phyloP scores from a whole-genome alignment of 2,113 vertebrate genomes.

The Aplodontia rufa region DNA sequence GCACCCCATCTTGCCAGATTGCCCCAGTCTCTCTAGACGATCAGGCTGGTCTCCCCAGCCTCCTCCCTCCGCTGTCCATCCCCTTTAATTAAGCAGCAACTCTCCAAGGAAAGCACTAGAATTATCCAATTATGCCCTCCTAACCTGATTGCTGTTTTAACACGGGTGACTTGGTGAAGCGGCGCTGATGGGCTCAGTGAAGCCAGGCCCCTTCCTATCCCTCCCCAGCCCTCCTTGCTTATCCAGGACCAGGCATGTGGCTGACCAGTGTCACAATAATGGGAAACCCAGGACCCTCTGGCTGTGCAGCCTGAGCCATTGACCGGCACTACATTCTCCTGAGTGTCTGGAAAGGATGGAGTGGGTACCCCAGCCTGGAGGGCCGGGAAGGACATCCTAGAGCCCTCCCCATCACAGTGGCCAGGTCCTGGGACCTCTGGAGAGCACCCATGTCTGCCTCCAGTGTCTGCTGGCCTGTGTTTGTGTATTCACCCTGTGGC shows the following conservation, averaged over 20 bases:
- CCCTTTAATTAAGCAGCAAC: constrained; percentile 71
- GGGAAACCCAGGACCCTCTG: neutral
- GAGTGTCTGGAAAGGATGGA: neutral
- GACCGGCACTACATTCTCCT: too few species aligned
- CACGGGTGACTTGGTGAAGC: neutral
- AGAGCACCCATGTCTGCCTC: too few species aligned
- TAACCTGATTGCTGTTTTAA: constrained; percentile 49
- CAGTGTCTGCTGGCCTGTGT: too few species aligned
- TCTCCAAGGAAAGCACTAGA: constrained; percentile 67
- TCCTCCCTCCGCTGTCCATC: neutral
- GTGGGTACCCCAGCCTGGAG: too few species aligned
- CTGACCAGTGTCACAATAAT: neutral
- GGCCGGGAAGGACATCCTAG: neutral
- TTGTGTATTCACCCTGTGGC: too few species aligned
- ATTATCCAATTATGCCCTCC: constrained; percentile 66
- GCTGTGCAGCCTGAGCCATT: too few species aligned
- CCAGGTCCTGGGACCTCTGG: neutral
- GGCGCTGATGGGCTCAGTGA: neutral
- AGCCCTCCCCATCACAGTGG: neutral
- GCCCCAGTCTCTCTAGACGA: neutral
- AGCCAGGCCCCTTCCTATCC: neutral
- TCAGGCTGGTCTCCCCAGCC: neutral
- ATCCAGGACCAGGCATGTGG: rapidly evolving
- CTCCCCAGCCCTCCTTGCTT: neutral
- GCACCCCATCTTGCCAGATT: neutral